Conservation (phyloP, 2,888 invertebrate genomes). For the Unio pictorum region DNA sequence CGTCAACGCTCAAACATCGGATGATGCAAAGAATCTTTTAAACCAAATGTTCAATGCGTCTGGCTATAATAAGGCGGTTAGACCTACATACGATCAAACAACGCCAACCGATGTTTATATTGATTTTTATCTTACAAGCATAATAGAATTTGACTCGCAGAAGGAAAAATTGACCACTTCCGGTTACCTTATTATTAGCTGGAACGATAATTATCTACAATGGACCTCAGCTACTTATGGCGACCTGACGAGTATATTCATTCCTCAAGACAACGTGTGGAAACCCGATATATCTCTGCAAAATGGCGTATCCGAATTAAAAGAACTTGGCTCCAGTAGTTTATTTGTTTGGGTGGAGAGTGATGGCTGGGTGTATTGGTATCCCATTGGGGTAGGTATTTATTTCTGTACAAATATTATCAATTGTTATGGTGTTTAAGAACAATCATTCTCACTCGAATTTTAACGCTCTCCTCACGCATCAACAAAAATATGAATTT, state of each 20-base stretch:
- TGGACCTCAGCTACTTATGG: slow-evolving; percentile 19
- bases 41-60: slow-evolving; percentile 10
- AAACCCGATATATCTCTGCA: slow-evolving; percentile 8
- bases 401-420: too few relatives aligned
- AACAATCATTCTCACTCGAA: too few relatives aligned
- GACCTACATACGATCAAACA: slow-evolving; percentile 15
- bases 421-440: too few relatives aligned
- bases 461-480: too few relatives aligned
- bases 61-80: slow-evolving; percentile 10
- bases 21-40: slow-evolving; percentile 8
- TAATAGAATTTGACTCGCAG: slow-evolving; percentile 18
- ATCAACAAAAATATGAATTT: too few relatives aligned
- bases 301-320: slow-evolving; percentile 1
- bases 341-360: slow-evolving; percentile 1
- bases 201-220: slow-evolving; percentile 18
- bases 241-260: background rate
- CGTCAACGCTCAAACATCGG: background rate
- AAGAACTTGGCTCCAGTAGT: slow-evolving; percentile 1
- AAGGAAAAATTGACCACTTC: slow-evolving; percentile 25
- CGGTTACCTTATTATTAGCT: slow-evolving; percentile 18
- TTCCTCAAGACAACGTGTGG: slow-evolving; percentile 7
- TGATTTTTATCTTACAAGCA: slow-evolving; percentile 14
- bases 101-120: slow-evolving; percentile 19
- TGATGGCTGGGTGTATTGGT: slow-evolving; percentile 2
- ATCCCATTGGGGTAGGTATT: slow-evolving; percentile 2